Conservation (phyloP, 2,888 invertebrate genomes). For the Eurytoma californica region DNA sequence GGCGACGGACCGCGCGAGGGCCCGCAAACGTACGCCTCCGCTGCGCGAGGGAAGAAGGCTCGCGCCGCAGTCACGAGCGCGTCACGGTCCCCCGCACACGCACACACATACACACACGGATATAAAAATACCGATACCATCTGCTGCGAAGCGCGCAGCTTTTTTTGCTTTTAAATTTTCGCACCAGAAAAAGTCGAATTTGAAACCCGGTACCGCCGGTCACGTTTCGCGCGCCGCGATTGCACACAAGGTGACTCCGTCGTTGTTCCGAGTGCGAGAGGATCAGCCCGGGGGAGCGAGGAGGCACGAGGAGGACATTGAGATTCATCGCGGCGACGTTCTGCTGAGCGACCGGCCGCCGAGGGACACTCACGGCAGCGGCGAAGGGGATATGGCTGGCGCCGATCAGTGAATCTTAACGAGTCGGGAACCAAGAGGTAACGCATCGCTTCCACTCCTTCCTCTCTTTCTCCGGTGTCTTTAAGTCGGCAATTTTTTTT, state of each 20-base stretch:
- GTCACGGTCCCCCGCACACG: too few species aligned
- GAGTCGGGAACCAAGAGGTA: conserved; percentile 37
- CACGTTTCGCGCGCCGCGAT: too few species aligned
- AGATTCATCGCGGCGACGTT: conserved; percentile 26
- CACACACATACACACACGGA: not conserved
- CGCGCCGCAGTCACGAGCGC: conserved; percentile 58
- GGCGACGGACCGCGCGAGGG: conserved; percentile 60
- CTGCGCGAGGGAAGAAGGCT: conserved; percentile 59
- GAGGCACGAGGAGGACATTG: conserved; percentile 1
- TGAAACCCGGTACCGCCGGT: not conserved
- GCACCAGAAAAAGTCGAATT: not conserved
- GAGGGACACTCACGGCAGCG: not conserved
- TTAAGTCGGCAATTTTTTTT: not conserved
- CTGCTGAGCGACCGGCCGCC: not conserved
- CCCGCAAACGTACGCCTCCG: conserved; percentile 67
- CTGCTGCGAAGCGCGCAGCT: too few species aligned
- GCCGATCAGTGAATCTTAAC: conserved; percentile 36
- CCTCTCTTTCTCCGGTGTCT: not conserved
- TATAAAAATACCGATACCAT: not conserved
- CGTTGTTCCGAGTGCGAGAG: not conserved
- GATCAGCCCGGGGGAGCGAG: not conserved
- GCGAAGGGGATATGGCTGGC: conserved; percentile 38
- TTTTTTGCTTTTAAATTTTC: too few species aligned
- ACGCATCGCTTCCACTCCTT: not conserved
- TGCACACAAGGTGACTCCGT: not conserved